Evolutionary conservation across 2,888 invertebrate genomes (phyloP).

Genomic region (Dilophus febrilis): DNA sequence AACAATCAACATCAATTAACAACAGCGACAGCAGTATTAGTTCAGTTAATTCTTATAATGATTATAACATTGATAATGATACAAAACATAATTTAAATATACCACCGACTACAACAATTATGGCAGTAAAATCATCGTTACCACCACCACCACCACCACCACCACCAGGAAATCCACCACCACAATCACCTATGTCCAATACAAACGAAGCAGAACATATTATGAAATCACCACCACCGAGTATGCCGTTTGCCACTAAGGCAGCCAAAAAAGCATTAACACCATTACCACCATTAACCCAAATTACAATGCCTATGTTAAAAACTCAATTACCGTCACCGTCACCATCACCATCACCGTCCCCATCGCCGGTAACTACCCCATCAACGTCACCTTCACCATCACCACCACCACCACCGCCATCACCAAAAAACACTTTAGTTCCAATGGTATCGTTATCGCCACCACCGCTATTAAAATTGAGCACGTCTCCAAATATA

Average conservation of each 20-base stretch:
- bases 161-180: constrained; percentile 1
- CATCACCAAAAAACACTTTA: constrained; percentile 20
- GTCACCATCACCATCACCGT: constrained; percentile 10
- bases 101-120: not conserved
- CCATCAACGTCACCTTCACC: constrained; percentile 42
- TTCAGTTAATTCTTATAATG: constrained; percentile 3
- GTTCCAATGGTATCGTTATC: constrained; percentile 12
- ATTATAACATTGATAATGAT: not conserved
- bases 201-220: no score
- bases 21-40: not conserved
- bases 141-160: constrained; percentile 12
- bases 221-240: no score
- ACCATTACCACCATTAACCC: not conserved
- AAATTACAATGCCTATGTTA: constrained; percentile 5
- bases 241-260: no score
- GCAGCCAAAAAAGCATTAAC: not conserved
- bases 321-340: constrained; percentile 7
- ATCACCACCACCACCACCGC: constrained; percentile 16
- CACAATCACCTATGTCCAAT: constrained; percentile 3
- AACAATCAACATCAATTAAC: constrained; percentile 11
- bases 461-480: no score
- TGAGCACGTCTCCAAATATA: no score
- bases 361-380: constrained; percentile 33
- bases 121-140: constrained; percentile 1
- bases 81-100: constrained; percentile 3